Evolutionary conservation across 1,140 invertebrate species (phyloP).

Genomic region (Carcinoscorpius rotundicauda): DNA sequence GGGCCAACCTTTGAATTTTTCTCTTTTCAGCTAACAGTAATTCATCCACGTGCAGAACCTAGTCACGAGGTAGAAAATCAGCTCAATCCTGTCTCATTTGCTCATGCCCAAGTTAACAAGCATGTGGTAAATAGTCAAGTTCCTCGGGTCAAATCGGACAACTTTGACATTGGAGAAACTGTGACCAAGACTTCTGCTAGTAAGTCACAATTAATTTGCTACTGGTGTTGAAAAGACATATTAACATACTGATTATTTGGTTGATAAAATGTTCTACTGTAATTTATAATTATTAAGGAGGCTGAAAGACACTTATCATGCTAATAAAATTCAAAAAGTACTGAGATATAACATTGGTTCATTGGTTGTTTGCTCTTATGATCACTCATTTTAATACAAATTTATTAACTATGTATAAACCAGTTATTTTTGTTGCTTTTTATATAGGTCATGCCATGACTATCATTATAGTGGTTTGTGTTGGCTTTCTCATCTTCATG

Average conservation of each 20-base stretch:
- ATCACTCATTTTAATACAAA: too few species aligned
- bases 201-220: slow-evolving; percentile 12
- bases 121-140: slow-evolving; percentile 48
- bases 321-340: too few species aligned
- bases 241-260: too few species aligned
- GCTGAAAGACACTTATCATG: too few species aligned
- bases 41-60: slow-evolving; percentile 44
- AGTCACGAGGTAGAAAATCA: slow-evolving; percentile 15
- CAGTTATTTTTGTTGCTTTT: background rate
- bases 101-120: slow-evolving; percentile 47
- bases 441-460: slow-evolving; percentile 51
- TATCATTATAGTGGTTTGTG: slow-evolving; percentile 86
- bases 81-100: slow-evolving; percentile 22
- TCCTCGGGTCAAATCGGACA: slow-evolving; percentile 22
- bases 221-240: too few species aligned
- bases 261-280: too few species aligned
- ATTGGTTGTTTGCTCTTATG: too few species aligned
- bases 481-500: slow-evolving; percentile 72
- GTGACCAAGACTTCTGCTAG: slow-evolving; percentile 26
- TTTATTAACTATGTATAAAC: too few species aligned
- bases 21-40: slow-evolving; percentile 53
- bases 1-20: background rate
- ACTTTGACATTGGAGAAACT: slow-evolving; percentile 18
- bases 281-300: too few species aligned
- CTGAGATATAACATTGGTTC: too few species aligned